Percentiles rank a stretch among this genome's conserved stretches.
phyloP scores from a whole-genome alignment of 2,113 vertebrate species.

The Oryzias melastigma region DNA sequence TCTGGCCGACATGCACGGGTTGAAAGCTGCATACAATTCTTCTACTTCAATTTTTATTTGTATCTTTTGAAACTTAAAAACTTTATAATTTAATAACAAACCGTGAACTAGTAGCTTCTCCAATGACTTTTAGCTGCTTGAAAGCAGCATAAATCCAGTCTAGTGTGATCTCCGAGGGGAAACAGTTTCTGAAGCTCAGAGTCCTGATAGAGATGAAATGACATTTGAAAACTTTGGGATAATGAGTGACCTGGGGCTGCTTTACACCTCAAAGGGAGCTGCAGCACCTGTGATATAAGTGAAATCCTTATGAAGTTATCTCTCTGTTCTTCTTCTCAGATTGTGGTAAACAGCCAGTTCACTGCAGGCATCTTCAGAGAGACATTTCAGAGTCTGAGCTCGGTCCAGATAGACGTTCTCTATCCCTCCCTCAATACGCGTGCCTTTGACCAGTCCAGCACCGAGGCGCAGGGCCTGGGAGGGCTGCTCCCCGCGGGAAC shows the following conservation, averaged over 20 bases:
- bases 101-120: no score
- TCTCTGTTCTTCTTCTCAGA: constrained; percentile 58
- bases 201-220: constrained; percentile 40
- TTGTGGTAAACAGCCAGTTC: constrained; percentile 94
- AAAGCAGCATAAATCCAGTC: no score
- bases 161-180: no score
- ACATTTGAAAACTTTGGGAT: constrained; percentile 45
- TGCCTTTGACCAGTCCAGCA: constrained; percentile 78
- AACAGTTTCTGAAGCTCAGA: not conserved
- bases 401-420: constrained; percentile 84
- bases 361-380: constrained; percentile 88
- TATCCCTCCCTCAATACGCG: constrained; percentile 90
- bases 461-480: constrained; percentile 65
- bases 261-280: constrained; percentile 18
- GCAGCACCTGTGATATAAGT: constrained; percentile 32
- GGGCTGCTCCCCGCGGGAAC: constrained; percentile 80
- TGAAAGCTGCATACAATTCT: no score
- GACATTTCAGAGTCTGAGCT: constrained; percentile 84
- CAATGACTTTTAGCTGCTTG: no score
- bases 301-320: constrained; percentile 38
- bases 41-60: no score
- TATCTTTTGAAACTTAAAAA: no score
- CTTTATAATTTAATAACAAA: no score
- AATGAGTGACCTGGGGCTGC: constrained; percentile 34
- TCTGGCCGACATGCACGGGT: no score